Base-by-base conservation (phyloP, 2,797 vertebrate genomes). In the Odontamblyopus lacepedii region DNA sequence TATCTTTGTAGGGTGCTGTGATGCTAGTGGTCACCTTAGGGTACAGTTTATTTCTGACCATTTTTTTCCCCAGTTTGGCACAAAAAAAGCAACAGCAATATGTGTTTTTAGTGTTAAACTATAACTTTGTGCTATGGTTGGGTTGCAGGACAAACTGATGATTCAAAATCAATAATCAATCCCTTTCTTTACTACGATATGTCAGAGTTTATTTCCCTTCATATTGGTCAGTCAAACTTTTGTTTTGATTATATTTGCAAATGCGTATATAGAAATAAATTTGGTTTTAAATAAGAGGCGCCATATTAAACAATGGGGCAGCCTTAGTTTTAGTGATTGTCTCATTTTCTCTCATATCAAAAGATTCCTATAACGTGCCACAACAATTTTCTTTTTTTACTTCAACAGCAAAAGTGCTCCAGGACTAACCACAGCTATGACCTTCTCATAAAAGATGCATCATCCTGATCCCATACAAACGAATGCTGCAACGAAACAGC, bases 401-500 rank as follows among this genome's bases (percentile, higher is more conserved):
- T 30, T 62, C 5, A 63, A 41, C 19, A 12, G 1, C n/a, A 26
- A 64, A 64, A 64, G 63, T 64, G 63, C 38, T 64, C 15, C 38
- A 23, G 12, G 63, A 44, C n/a, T 15, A 44, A 44, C 63, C 63
- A 64, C 63, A 44, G 3, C 63, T 64, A 35, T 44, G 63, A 53
- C 51, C 63, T 64, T 64, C 38, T 44, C 63, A 64, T 64, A 64
- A 64, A 64, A 64, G 35, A 64, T 23, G 38, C 63, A 64, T 64
- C 26, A 64, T 12, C n/a, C 63, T 2, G n/a, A 23, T 44, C 5
- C 30, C 63, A 23, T 44, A 35, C 60, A 62, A 32, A 63, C 23
- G 6, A 63, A 63, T 16, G 62, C n/a, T 41, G 9, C 23, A 64
- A 64, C 44, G 62, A 64, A 64, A 64, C 44, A 27, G 15, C 44